Evolutionary conservation across 2,888 invertebrate species (phyloP).

Genomic region (Clitarchus hookeri): DNA sequence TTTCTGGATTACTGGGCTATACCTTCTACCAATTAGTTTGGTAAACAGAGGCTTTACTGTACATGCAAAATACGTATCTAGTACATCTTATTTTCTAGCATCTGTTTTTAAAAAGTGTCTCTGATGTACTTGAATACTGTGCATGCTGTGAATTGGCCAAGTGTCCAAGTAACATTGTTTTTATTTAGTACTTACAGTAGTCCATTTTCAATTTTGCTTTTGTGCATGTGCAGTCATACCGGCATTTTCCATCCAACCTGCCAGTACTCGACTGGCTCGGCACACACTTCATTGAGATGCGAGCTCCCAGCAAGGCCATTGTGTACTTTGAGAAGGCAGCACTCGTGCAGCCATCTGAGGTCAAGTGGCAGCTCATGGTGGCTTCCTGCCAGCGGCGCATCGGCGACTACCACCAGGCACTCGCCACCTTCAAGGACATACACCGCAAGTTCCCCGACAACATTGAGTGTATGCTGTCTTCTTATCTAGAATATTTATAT

Average conservation of each 20-base stretch:
- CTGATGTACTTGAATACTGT: no score
- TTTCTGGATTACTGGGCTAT: no score
- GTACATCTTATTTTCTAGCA: no score
- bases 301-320: slow-evolving; percentile 85
- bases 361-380: slow-evolving; percentile 83
- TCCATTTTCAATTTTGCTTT: neutral
- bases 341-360: slow-evolving; percentile 75
- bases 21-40: no score
- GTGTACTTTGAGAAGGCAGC: slow-evolving; percentile 81
- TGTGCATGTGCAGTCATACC: slow-evolving; percentile 62
- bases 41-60: no score
- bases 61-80: no score
- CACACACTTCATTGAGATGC: slow-evolving; percentile 85
- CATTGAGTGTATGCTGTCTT: slow-evolving; percentile 72
- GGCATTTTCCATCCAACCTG: slow-evolving; percentile 71
- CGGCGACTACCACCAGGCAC: slow-evolving; percentile 82
- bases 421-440: slow-evolving; percentile 82
- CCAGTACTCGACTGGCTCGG: slow-evolving; percentile 87
- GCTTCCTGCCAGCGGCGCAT: slow-evolving; percentile 83
- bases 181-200: neutral
- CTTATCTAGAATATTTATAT: no score
- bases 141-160: neutral
- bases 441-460: slow-evolving; percentile 93
- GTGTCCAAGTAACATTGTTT: neutral
- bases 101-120: no score